Evolutionary conservation across 2,888 invertebrate species (phyloP), one percentile per base, ranked within the genome.

Genomic region (Tenthredo amoena): DNA sequence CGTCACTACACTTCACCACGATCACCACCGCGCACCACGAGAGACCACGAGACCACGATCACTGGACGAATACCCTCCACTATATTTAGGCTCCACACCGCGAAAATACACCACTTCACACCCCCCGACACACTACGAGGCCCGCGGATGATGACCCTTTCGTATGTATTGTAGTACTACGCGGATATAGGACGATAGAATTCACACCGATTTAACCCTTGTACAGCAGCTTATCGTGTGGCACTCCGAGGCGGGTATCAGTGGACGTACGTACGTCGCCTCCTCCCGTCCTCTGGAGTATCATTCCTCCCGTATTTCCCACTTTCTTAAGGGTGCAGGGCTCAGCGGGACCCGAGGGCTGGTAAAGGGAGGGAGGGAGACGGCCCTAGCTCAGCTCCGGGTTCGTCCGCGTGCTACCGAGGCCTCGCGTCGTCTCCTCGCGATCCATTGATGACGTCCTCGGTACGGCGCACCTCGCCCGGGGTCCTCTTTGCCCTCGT

Each of bases 401-500:
- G 71, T 26, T 83, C 71, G 47, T 83, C 83, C 83, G 83, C 83
- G 83, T 83, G 83, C 83, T 83, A 68, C 83, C 83, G 83, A 83
- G 83, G 83, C 83, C 68, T 71, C 71, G 68, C 83, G 68, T 83
- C 47, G 65, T 83, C 83, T 83, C 47, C 83, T 83, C 83, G 83
- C 71, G 68, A 83, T 71, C 50, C 83, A 83, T 83, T 83, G 83
- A 83, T 71, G 83, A 81, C 62, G 81, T 68, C 68, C 83, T 83
- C 71, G 68, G 65, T 58, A 83, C 86, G 82, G 85, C 86, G 84
- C 85, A 82, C 86, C 82, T 77, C 84, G 84, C 84, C 86, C 86
- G 87, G 84, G 87, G 85, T 88, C 87, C 88, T 88, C 88, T 86
- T 84, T 85, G 62, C 71, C 58, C 85, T 40, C 82, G 40, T 84